Evolutionary conservation across 2,797 vertebrate genomes (phyloP).

Genomic region (Galagoides demidoff): DNA sequence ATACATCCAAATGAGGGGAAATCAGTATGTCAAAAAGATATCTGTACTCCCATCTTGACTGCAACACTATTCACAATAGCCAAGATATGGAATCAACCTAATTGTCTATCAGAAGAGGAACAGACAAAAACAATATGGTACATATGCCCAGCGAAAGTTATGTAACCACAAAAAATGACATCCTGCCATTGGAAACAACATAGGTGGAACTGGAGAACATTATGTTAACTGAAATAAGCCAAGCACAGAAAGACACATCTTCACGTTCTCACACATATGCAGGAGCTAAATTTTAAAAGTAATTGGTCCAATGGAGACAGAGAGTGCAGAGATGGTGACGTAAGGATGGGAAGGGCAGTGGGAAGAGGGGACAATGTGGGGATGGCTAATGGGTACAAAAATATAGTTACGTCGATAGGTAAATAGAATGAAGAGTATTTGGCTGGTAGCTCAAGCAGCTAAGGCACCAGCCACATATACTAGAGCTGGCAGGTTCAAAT

Average conservation of each 20-base stretch:
- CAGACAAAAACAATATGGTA: neutral
- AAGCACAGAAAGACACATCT: neutral
- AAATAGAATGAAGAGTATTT: neutral
- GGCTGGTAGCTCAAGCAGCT: too few relatives aligned
- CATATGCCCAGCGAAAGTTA: neutral
- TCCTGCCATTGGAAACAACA: neutral
- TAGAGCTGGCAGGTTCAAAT: too few relatives aligned
- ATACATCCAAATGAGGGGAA: neutral
- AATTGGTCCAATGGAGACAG: neutral
- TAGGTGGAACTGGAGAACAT: neutral
- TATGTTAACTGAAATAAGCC: neutral
- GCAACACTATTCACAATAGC: neutral
- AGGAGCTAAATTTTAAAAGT: neutral
- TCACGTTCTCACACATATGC: neutral
- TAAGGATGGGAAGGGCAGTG: neutral
- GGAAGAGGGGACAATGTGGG: neutral
- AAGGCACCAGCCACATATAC: too few relatives aligned
- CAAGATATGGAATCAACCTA: neutral
- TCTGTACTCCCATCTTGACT: neutral
- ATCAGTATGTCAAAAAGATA: neutral
- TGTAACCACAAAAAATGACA: neutral
- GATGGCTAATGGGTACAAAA: neutral
- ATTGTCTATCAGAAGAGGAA: neutral
- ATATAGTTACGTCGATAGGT: neutral
- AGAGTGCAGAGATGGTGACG: neutral